A percentile compares a stretch with the other conserved stretches of the same genome.
phyloP scores from a whole-genome alignment of 2,888 invertebrate genomes.

The Sesia apiformis region DNA sequence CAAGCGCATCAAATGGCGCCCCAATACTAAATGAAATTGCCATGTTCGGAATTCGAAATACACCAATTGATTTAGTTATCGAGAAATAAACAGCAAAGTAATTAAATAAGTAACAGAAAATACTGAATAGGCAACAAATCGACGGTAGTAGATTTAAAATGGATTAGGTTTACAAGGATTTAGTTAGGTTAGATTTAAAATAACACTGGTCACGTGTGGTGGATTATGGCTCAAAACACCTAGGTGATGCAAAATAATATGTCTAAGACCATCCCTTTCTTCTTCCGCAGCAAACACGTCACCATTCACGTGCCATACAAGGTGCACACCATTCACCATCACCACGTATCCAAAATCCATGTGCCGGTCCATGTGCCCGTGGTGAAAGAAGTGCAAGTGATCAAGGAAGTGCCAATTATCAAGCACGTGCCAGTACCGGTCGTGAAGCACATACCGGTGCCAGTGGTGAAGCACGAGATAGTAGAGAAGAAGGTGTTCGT shows the following conservation, averaged over 20 bases:
- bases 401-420: constrained; percentile 58
- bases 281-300: constrained; percentile 45
- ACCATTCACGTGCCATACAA: constrained; percentile 69
- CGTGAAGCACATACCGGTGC: constrained; percentile 49
- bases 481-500: constrained; percentile 60
- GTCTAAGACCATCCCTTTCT: not conserved
- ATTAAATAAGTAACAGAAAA: no score
- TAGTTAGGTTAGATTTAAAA: no score
- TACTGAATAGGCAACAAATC: no score
- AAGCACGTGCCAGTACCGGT: constrained; percentile 57
- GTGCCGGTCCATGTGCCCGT: constrained; percentile 55
- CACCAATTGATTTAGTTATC: no score
- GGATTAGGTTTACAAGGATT: no score
- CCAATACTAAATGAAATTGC: no score
- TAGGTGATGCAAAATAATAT: not conserved
- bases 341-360: constrained; percentile 61
- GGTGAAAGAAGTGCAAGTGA: constrained; percentile 56
- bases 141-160: no score
- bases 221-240: no score
- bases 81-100: no score
- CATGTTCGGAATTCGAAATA: no score
- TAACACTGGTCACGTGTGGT: no score
- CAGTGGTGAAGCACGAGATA: constrained; percentile 51
- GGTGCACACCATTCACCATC: constrained; percentile 62
- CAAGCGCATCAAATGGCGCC: no score